phyloP scores from a whole-genome alignment of 2,797 vertebrate species.

The Pogoniulus pusillus region DNA sequence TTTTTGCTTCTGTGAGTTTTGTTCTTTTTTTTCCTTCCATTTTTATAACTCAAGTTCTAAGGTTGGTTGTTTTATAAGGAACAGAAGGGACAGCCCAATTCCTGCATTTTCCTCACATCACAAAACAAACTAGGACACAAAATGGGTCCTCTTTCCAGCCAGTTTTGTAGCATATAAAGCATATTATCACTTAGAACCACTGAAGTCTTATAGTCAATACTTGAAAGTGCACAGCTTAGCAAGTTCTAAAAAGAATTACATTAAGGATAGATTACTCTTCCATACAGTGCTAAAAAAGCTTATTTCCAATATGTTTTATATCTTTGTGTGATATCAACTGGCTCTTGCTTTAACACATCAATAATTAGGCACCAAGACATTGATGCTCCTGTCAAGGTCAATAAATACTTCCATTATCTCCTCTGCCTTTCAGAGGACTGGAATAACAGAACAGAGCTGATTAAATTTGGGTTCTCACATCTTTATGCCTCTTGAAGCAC shows the following conservation, averaged over 20 bases:
- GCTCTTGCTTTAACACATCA: background rate
- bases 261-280: background rate
- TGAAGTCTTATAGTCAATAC: constrained; percentile 10
- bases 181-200: constrained; percentile 17
- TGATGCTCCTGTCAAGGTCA: constrained; percentile 40
- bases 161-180: background rate
- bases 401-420: background rate
- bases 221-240: constrained; percentile 10
- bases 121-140: background rate
- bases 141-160: background rate
- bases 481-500: background rate
- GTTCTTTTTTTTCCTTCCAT: background rate
- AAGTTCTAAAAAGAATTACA: constrained; percentile 53
- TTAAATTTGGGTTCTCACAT: background rate
- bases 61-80: background rate
- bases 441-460: background rate
- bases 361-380: background rate
- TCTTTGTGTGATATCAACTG: background rate
- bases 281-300: constrained; percentile 1
- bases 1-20: background rate
- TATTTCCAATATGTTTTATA: constrained; percentile 14
- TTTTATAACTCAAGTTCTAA: background rate
- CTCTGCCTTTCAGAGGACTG: background rate
- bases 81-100: background rate
- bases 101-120: background rate